Conservation (phyloP, 2,888 invertebrate species). For the Microplitis manilae region DNA sequence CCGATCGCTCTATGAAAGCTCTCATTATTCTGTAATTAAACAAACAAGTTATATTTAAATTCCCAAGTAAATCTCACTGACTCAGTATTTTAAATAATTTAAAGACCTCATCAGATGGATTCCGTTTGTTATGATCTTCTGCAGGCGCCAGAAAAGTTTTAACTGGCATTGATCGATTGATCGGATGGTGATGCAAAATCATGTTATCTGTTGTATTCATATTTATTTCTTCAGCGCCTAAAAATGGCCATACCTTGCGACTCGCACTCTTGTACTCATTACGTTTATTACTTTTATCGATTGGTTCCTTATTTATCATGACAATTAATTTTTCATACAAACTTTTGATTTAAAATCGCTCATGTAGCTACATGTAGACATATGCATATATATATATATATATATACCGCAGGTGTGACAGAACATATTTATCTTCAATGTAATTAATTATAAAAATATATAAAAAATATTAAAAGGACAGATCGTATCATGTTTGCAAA, state of each 20-base stretch:
- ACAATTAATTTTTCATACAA: not conserved
- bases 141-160: conserved; percentile 34
- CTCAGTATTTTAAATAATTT: conserved; percentile 8
- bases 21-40: conserved; percentile 56
- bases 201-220: conserved; percentile 10
- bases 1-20: conserved; percentile 65
- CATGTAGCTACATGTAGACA: not conserved
- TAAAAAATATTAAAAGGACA: not conserved
- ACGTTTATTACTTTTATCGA: conserved; percentile 5
- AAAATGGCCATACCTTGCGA: conserved; percentile 49
- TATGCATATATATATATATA: not conserved
- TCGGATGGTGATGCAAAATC: conserved; percentile 22
- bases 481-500: conserved; percentile 14
- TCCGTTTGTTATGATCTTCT: conserved; percentile 19
- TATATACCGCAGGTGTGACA: not conserved
- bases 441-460: conserved; percentile 1
- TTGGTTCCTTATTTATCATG: conserved; percentile 36
- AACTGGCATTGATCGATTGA: conserved; percentile 33
- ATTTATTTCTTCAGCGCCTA: conserved; percentile 31
- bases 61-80: not conserved
- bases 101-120: conserved; percentile 37
- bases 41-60: not conserved
- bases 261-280: conserved; percentile 24
- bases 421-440: not conserved
- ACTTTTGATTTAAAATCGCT: not conserved